Percentiles rank a stretch among this genome's conserved stretches.
These are phyloP conservation scores for Sipha flava DNA, from an alignment of 1,140 invertebrate genomes.

Conservation along the genomic window DNA sequence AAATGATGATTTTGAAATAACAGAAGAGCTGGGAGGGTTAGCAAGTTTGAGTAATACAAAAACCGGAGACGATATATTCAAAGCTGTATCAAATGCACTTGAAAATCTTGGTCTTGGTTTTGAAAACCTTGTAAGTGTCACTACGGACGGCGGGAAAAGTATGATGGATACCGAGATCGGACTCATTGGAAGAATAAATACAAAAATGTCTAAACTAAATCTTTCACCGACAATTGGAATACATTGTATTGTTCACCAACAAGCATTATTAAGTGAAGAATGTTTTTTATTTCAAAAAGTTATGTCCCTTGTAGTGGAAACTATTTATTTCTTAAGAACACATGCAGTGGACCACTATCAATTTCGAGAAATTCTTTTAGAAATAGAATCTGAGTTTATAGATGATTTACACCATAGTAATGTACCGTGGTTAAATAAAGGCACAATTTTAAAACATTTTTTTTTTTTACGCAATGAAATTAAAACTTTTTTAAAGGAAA, in stretches of 20 bases:
- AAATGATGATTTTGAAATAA: neutral
- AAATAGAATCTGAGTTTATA: neutral
- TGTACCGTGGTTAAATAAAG: neutral
- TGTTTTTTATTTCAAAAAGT: neutral
- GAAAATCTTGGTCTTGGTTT: neutral
- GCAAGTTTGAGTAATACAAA: too few relatives aligned
- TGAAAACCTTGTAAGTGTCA: neutral
- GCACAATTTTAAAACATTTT: neutral
- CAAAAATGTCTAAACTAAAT: neutral
- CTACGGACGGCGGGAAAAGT: neutral
- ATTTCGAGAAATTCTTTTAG: neutral
- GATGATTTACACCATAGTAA: neutral
- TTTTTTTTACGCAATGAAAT: neutral
- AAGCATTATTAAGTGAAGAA: neutral
- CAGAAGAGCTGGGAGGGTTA: neutral
- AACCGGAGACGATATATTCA: too few relatives aligned
- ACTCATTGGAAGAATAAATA: neutral
- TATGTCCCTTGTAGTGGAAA: neutral
- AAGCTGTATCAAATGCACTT: neutral
- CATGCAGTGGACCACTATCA: neutral
- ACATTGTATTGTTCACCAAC: neutral
- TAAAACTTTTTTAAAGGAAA: neutral
- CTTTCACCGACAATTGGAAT: neutral
- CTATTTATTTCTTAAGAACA: neutral
- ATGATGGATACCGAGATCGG: neutral